Base-by-base conservation (phyloP, 2,113 vertebrate species). In the Trematocara nigrifrons region DNA sequence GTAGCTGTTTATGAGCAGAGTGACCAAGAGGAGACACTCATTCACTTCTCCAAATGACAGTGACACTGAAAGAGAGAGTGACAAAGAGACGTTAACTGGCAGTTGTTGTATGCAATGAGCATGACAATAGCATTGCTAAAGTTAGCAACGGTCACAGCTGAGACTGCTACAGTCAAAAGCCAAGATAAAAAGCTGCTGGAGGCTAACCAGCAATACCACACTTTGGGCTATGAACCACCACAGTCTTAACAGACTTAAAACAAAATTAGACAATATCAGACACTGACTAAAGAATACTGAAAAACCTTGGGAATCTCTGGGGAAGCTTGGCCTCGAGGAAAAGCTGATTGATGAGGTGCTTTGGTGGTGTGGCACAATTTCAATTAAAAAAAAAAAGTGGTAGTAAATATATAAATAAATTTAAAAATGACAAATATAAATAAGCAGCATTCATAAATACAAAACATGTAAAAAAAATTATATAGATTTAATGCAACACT, bases 41-140 rank as follows among this genome's bases (percentile, higher is more conserved):
- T 61, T 35, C 49, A 26, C 64, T 26, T 87, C 47, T 79, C 78
- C 57, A 84, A 52, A 47, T 22, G 66, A 74, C 20, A 82, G 51
- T 57, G 52, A 35, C 53, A 71, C 57, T 3, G 42, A 80, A 79
- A 90, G 81, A 38, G 78, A 87, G 81, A 89, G 83, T 83, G 82
- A 78, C 84, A 52, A 83, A 84, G 88, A 83, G 82, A 86, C 38
- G 49, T 59, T 81, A 64, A 45, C 20, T 86, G 93, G 89, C 56
- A 95, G 92, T 49, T 88, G 77, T 82, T 91, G 86, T 82, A 90
- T 91, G 92, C 89, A 82, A 91, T 71, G 54, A 83, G 80, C 92
- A 84, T 91, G 94, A 95, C 94, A 96, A 96, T 95, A 94, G 93
- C 86, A 59, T 45, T 59, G 61, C 94, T 96, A 96, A 95, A 96